Evolutionary conservation across 2,797 vertebrate genomes (phyloP), one percentile per base, ranked within the genome.

Genomic region (Gephyroberyx darwinii): DNA sequence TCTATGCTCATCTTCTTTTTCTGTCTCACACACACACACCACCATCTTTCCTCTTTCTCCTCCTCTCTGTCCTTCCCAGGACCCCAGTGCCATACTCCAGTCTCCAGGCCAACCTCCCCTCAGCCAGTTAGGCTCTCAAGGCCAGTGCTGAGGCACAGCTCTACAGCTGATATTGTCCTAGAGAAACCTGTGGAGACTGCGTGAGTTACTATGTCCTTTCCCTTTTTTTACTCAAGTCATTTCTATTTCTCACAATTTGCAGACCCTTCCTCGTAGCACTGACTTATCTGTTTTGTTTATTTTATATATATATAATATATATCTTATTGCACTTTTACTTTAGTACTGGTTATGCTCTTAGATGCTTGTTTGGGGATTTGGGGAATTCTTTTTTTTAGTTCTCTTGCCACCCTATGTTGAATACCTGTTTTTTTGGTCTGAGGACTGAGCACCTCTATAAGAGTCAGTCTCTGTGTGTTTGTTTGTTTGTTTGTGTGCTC

Each of bases 81-180:
- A 81, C 78, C 69, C 71, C 86, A 52, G 59, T 53, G 69, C 70
- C 69, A 65, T 35, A 58, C 69, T 68, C 35, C 45, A 0, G 69
- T 73, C 82, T 88, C 89, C 65, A 91, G 85, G 33, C 93, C 93
- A 65, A 59, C 31, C n/a, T 92, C 93, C 84, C 95, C 96, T 78
- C 92, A 89, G 82, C 96, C 95, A 50, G 91, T 98, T 88, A 94
- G 89, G 70, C 92, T 98, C 83, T 96, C 94, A 57, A 95, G 78
- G 80, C 82, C 85, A 54, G 74, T 58, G 1, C 67, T 81, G 59
- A 65, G 5, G 9, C 88, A 76, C 72, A 88, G 89, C 12, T 64
- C 85, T 13, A 78, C 86, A 2, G 90, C 68, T 17, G 93, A 93
- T 68, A 93, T 96, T 68, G 1, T 96, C 53, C 77, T 96, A 41